Evolutionary conservation across 2,888 invertebrate species (phyloP).

Genomic region (Thereva nobilitata): DNA sequence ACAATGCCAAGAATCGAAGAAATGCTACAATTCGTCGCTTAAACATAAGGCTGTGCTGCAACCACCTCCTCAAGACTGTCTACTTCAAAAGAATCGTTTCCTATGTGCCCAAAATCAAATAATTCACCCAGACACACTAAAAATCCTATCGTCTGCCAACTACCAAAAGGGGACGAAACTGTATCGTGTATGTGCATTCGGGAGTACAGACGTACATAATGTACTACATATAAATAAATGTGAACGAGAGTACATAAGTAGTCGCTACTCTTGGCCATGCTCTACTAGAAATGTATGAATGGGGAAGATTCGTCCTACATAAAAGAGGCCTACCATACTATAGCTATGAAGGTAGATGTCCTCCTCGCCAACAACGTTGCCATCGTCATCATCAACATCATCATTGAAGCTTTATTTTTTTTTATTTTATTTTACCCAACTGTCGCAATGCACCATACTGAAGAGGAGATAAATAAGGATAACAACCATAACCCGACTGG

Average conservation of each 20-base stretch:
- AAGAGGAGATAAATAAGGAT: constrained; percentile 42
- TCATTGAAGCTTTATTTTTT: constrained; percentile 20
- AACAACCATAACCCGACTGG: constrained; percentile 25
- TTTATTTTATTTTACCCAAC: constrained; percentile 35
- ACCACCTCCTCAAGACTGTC: constrained; percentile 20
- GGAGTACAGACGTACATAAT: constrained; percentile 21
- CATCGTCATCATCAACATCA: constrained; percentile 37
- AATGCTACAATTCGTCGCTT: constrained; percentile 16
- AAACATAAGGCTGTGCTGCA: constrained; percentile 12
- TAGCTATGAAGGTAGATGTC: constrained; percentile 22
- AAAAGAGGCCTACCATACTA: constrained; percentile 32
- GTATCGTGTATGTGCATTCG: constrained; percentile 24
- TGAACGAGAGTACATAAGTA: constrained; percentile 23
- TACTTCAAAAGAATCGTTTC: constrained; percentile 33
- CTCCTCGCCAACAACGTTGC: not conserved
- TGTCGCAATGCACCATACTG: constrained; percentile 44
- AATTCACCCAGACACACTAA: constrained; percentile 32
- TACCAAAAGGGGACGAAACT: constrained; percentile 25
- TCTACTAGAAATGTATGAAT: constrained; percentile 26
- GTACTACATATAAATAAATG: not conserved
- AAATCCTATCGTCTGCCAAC: constrained; percentile 28
- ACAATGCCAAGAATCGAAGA: constrained; percentile 17
- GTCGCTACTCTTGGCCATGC: constrained; percentile 30
- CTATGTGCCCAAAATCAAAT: constrained; percentile 37
- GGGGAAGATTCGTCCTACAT: constrained; percentile 31